Evolutionary conservation across 2,797 vertebrate species (phyloP), one percentile per base, ranked within the genome.

Genomic region (Botia kubotai): DNA sequence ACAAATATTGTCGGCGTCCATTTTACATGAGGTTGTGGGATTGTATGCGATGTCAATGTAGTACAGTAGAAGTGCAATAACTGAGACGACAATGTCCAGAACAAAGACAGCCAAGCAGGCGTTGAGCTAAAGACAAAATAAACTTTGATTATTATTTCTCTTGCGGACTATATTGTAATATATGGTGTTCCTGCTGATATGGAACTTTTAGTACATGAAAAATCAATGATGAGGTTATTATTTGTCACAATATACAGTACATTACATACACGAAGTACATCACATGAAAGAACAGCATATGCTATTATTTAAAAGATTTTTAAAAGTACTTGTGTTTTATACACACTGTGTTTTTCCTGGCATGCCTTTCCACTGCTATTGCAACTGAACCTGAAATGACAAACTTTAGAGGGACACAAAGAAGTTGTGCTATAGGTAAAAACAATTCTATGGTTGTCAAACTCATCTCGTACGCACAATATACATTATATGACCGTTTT

Each of bases 261-360:
- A 43, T 43, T 43, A 43, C 39, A 43, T 43, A 43, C 8, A 43
- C 1, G 39, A 43, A 46, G 43, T 46, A 2, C 7, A 39, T 8
- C 36, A 55, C 7, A 60, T 60, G 6, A 62, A 55, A n/a, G 10
- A 77, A 26, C 50, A 3, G 8, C 16, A 26, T 55, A 52, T 50
- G 58, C 72, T 12, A 39, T 2, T 39, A 23, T 39, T 12, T 39
- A 12, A 4, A 39, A 1, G 14, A 53, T 23, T 33, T 14, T 12
- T 19, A 19, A 46, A 3, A 36, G 23, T 36, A 62, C 26, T 65
- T 48, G 26, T 21, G 13, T 52, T 3, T 11, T 71, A 78, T 21
- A 91, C 94, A 93, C 65, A 95, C 94, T 71, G 46, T 83, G 29
- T 86, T 91, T 57, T 88, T 16, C 52, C 48, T 92, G 87, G 85